phyloP scores from a whole-genome alignment of 2,797 vertebrate genomes.

The Nyctalus aviator region DNA sequence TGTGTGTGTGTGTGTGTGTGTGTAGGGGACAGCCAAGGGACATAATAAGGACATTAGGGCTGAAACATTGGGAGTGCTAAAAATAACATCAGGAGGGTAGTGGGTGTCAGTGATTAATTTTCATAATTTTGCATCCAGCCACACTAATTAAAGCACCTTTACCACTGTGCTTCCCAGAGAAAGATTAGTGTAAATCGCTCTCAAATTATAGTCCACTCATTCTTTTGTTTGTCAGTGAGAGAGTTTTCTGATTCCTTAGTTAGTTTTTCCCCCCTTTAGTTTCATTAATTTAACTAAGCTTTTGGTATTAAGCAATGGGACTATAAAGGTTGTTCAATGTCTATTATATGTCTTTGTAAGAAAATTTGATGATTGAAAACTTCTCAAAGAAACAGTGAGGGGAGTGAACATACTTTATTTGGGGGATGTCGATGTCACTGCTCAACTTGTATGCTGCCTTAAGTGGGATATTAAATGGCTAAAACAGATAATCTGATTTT shows the following conservation, averaged over 20 bases:
- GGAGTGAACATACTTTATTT: neutral
- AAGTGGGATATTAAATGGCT: neutral
- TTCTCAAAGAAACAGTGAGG: neutral
- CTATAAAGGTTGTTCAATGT: neutral
- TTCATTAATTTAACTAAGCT: neutral
- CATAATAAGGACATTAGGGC: neutral
- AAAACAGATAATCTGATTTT: conserved; percentile 23
- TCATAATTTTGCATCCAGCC: neutral
- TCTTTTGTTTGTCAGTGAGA: neutral
- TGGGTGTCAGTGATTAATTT: neutral
- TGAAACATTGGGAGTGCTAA: conserved; percentile 10
- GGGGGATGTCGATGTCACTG: neutral
- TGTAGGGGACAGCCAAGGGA: neutral
- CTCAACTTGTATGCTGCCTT: neutral
- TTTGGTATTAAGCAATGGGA: neutral
- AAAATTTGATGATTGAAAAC: neutral
- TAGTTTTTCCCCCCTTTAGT: neutral
- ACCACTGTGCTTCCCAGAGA: neutral
- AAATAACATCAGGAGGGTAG: neutral
- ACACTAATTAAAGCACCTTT: neutral
- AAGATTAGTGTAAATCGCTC: neutral
- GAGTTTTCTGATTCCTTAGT: neutral
- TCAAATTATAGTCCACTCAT: neutral
- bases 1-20: neutral
- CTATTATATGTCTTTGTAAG: neutral